A percentile compares a stretch with the other conserved stretches of the same genome.
Conservation (phyloP, 2,113 vertebrate genomes). For the Dipodomys spectabilis region DNA sequence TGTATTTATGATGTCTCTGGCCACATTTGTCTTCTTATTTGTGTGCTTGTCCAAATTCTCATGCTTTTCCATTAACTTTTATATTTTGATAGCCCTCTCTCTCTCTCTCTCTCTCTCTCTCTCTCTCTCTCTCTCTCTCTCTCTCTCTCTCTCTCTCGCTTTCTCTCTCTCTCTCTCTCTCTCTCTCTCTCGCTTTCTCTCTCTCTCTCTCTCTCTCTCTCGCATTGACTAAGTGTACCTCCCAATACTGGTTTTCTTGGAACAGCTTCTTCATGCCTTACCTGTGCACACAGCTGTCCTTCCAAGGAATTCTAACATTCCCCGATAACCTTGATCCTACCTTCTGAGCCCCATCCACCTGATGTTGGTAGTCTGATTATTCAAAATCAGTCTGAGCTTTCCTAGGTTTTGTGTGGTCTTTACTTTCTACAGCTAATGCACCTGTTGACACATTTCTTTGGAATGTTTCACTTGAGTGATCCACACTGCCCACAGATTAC, state of each 20-base stretch:
- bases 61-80: not conserved
- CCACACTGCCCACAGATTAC: too few relatives aligned
- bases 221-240: not conserved
- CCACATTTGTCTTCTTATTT: not conserved
- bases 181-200: too few relatives aligned
- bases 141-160: not conserved
- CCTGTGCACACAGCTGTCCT: not conserved
- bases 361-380: not conserved
- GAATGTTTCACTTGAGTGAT: not conserved
- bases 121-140: too few relatives aligned
- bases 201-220: not conserved
- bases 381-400: conserved; percentile 23
- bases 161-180: too few relatives aligned
- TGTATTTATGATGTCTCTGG: not conserved
- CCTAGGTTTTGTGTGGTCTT: not conserved
- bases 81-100: conserved; percentile 24
- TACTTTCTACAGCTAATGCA: not conserved
- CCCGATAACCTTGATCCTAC: not conserved
- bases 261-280: conserved; percentile 30
- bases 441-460: not conserved
- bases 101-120: not conserved
- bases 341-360: not conserved
- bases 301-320: conserved; percentile 28
- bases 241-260: not conserved
- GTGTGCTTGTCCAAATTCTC: not conserved